phyloP scores from a whole-genome alignment of 2,888 invertebrate species.

The Eupithecia exiguata region DNA sequence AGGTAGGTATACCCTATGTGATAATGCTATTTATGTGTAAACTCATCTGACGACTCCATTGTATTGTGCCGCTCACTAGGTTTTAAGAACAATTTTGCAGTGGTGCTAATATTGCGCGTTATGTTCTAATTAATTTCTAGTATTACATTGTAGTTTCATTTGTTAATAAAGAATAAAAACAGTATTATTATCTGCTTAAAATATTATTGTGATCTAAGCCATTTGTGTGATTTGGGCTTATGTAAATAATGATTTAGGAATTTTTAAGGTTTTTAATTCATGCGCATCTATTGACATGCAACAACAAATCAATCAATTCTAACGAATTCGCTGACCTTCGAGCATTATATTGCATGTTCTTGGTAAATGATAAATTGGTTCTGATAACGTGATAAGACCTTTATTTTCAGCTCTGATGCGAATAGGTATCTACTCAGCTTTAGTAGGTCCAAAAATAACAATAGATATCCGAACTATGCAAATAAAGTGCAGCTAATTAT shows the following conservation, averaged over 20 bases:
- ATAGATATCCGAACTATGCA: constrained; percentile 24
- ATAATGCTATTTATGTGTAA: too few relatives aligned
- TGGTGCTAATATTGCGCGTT: too few relatives aligned
- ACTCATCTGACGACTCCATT: too few relatives aligned
- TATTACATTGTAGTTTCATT: too few relatives aligned
- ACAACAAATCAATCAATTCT: constrained; percentile 2
- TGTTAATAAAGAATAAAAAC: too few relatives aligned
- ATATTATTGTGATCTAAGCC: neutral
- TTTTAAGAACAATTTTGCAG: too few relatives aligned
- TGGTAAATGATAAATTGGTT: neutral
- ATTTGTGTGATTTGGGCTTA: neutral
- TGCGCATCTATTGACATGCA: neutral
- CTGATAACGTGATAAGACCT: neutral
- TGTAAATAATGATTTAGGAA: constrained; percentile 7
- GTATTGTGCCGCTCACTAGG: too few relatives aligned
- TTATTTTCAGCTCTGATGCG: neutral
- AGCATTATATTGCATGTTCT: constrained; percentile 6
- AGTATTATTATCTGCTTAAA: neutral
- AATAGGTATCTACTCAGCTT: neutral
- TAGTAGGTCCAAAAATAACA: constrained; percentile 13
- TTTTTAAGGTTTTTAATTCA: constrained; percentile 3
- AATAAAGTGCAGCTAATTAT: neutral
- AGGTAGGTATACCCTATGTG: too few relatives aligned
- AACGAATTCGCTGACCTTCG: constrained; percentile 9
- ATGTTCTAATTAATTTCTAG: too few relatives aligned